Base-by-base conservation (phyloP, 2,797 vertebrate species). In the Pogonophryne albipinna region DNA sequence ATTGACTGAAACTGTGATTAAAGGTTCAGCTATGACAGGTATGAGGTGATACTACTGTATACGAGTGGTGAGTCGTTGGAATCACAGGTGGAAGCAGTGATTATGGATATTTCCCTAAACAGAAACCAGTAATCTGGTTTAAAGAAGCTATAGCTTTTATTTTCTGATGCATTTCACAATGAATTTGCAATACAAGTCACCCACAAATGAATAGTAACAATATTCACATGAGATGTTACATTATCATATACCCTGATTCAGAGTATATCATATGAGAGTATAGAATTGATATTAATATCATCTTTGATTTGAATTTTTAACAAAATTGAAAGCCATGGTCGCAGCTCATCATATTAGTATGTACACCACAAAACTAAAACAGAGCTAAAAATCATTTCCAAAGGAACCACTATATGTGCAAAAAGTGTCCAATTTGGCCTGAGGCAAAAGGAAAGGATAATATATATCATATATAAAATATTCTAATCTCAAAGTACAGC, bases 1-100 rank as follows among this genome's bases (percentile, higher is more conserved):
- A 13, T 12, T 16, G 59, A 9, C 15, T 74, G 42, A 49, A 78
- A 51, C 52, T 52, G 6, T 41, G 44, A 68, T 42, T 38, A 56
- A 51, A 50, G 15, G 9, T 46, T 78, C 38, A 19, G 27, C n/a
- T 50, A 59, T 6, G 56, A 58, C 50, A 47, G 19, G 65, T 16
- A 69, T 64, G 31, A 50, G 31, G n/a, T 15, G 42, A 55, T 13
- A 45, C 42, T 12, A 16, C 17, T 55, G 47, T 27, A 20, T 23
- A 59, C 19, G 44, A 0, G 15, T 20, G 52, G 6, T 10, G 5
- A 65, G 31, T 51, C 4, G 11, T 23, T 53, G 16, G 19, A 51
- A 4, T 34, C 5, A 61, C 50, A 41, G 1, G 49, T 19, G 2
- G 45, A 41, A 15, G 27, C 14, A 19, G 14, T 53, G 31, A 64